Conservation (phyloP, 2,113 vertebrate genomes). For the Callopanchax toddi region DNA sequence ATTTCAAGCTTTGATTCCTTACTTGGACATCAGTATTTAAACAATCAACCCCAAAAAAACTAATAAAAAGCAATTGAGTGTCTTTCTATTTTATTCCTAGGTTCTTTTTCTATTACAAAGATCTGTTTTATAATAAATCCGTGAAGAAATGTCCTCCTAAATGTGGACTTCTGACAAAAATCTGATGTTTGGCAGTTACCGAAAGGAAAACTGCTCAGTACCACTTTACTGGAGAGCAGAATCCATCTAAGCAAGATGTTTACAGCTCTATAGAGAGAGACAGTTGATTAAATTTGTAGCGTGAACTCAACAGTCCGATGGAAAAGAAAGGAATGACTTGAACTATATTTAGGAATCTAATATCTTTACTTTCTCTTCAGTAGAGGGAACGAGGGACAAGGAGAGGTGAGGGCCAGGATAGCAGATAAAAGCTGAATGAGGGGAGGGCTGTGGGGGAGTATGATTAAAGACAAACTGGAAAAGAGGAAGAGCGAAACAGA, state of each 20-base stretch:
- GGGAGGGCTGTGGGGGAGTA: slow-evolving; percentile 1
- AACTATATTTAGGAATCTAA: slow-evolving; percentile 13
- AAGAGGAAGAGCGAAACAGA: slow-evolving; percentile 8
- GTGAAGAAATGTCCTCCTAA: neutral
- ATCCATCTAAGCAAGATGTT: neutral
- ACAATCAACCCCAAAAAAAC: neutral
- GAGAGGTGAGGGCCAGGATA: slow-evolving; percentile 53
- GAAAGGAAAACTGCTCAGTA: neutral
- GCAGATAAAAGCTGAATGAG: slow-evolving; percentile 39
- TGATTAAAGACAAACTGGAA: slow-evolving; percentile 36
- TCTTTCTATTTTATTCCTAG: too few species aligned
- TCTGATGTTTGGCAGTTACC: slow-evolving; percentile 1
- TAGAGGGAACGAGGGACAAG: slow-evolving; percentile 34
- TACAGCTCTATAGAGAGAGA: slow-evolving; percentile 7
- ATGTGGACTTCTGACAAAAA: slow-evolving; percentile 1
- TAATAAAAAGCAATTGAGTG: neutral
- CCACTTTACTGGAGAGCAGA: neutral
- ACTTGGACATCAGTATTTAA: slow-evolving; percentile 16
- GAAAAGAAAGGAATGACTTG: slow-evolving; percentile 6
- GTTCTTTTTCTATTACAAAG: neutral
- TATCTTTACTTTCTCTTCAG: slow-evolving; percentile 11
- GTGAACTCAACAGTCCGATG: slow-evolving; percentile 1
- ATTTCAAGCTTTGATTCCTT: neutral
- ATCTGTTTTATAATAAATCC: neutral
- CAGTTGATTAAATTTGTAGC: slow-evolving; percentile 10